phyloP scores from a whole-genome alignment of 2,113 vertebrate genomes.

The Sturnira hondurensis region DNA sequence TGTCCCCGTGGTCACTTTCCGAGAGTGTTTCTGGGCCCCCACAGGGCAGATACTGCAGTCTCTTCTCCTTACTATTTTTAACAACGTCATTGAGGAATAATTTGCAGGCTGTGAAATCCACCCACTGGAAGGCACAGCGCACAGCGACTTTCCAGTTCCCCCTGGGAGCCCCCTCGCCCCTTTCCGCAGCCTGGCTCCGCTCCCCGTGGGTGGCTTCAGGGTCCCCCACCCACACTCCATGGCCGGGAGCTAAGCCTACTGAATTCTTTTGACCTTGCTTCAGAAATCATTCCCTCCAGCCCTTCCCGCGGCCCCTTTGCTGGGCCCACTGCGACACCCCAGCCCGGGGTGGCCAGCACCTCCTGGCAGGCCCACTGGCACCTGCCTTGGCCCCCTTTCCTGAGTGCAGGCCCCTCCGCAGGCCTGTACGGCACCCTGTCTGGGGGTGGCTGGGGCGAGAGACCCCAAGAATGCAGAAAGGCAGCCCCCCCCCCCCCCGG shows the following conservation, averaged over 20 bases:
- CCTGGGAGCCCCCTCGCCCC: rapidly evolving
- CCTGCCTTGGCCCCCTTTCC: background rate
- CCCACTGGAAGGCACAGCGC: background rate
- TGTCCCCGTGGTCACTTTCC: rapidly evolving
- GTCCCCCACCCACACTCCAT: background rate
- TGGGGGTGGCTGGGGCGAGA: background rate
- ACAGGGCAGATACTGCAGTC: background rate
- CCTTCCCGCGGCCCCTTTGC: background rate
- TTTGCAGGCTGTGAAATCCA: background rate
- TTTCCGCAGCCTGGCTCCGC: background rate
- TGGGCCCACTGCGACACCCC: background rate
- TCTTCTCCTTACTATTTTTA: background rate
- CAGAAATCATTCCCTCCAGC: conserved; percentile 33
- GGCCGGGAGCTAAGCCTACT: conserved; percentile 41
- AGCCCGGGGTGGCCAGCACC: background rate
- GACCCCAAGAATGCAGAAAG: background rate
- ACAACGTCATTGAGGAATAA: background rate
- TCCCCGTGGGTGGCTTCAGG: background rate
- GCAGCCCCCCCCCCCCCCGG: no score
- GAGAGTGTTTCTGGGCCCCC: background rate
- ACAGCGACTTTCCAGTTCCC: background rate
- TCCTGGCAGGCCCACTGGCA: background rate
- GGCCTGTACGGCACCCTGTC: background rate
- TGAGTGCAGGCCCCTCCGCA: background rate
- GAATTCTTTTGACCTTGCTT: conserved; percentile 61